A percentile compares a stretch with the other conserved stretches of the same genome.
These are phyloP conservation scores for Hystrix brachyura DNA, from an alignment of 2,113 vertebrate species.

Conservation along the genomic window DNA sequence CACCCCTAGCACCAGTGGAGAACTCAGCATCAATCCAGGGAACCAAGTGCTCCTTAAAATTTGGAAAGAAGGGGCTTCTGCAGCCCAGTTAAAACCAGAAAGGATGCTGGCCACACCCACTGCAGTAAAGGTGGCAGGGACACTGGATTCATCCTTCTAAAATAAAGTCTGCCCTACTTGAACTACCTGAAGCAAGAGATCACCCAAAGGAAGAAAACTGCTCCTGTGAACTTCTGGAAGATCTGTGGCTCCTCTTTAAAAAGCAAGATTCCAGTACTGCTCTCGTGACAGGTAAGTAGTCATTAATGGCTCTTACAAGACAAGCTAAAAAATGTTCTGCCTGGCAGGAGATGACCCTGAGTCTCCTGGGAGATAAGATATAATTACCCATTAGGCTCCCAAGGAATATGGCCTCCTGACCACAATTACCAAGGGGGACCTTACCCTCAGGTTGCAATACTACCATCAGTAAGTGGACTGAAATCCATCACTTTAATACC, in stretches of 20 bases:
- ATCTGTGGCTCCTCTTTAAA: not conserved
- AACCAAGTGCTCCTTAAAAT: not conserved
- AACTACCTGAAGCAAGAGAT: not conserved
- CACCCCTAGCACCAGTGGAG: no score
- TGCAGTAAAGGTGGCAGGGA: not conserved
- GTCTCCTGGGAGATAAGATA: not conserved
- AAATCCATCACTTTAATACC: not conserved
- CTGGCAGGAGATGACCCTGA: not conserved
- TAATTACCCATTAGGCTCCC: not conserved
- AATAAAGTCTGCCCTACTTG: not conserved
- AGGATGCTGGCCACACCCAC: not conserved
- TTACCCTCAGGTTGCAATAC: not conserved
- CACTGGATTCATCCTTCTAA: not conserved
- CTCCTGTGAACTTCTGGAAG: not conserved
- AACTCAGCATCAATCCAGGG: not conserved
- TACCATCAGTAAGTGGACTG: not conserved
- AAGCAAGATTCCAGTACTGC: not conserved
- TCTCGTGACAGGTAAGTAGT: not conserved
- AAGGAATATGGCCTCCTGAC: not conserved
- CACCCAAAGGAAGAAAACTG: not conserved
- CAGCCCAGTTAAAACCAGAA: not conserved
- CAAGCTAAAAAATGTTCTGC: not conserved
- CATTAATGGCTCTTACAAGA: not conserved
- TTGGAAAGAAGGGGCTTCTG: not conserved
- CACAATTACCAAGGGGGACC: not conserved